Base-by-base conservation (phyloP, 2,113 vertebrate species). In the Ceyx cyanopectus region DNA sequence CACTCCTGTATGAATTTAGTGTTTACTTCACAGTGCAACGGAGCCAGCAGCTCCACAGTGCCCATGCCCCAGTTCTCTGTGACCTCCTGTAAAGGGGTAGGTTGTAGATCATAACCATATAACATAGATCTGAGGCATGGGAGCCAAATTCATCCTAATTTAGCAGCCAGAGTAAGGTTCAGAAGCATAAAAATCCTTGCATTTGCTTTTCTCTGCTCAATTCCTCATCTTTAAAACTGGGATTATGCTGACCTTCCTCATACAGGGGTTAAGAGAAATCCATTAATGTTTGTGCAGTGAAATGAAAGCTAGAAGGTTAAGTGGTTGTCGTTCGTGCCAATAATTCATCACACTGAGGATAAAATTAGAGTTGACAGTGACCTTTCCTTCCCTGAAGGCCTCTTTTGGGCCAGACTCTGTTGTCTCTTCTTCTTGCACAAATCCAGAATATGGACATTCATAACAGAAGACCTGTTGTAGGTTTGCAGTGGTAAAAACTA, bases 221-320 rank as follows among this genome's bases (percentile, higher is more conserved):
- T 92, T 95, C 58, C 18, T 94, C 56, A n/a, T 89, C 60, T 92
- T 87, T 87, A 81, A 91, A 87, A 69, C 14, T 17, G 46, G 86
- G 37, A 84, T 85, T 74, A 62, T 1, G 2, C 26, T 91, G 92
- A 94, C 81, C 74, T 93, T 85, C 70, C 74, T 89, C 78, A 82
- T 56, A 51, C 2, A 46, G 29, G 48, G 62, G 74, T 85, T 92
- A 91, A 77, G 56, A 91, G 75, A 93, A 94, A 94, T 83, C 92
- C 84, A 92, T 93, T 92, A 96, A 87, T 29, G 32, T 73, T 92
- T 92, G 84, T 80, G 78, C 88, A 74, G 43, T 82, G 81, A 95
- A 87, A 95, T 89, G 85, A 91, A 81, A 94, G 41, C 45, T 93
- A 22, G 78, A 85, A 95, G 78, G 91, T 92, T 94, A 95, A 96